Conservation (phyloP, 1,140 invertebrate species). For the Sinella curviseta region DNA sequence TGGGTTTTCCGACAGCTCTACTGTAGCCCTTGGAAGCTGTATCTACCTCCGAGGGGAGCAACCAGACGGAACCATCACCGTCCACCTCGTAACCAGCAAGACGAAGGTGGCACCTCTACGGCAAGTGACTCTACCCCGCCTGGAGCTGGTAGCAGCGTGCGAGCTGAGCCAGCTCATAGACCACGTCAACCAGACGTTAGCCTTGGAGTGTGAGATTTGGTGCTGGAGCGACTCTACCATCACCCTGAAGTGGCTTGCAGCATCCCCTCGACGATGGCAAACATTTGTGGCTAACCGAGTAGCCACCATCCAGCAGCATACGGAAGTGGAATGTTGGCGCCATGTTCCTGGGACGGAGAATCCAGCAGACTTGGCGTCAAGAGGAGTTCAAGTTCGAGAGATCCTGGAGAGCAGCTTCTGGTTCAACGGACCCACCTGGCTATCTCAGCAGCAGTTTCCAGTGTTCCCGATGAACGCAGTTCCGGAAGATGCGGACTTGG, state of each 20-base stretch:
- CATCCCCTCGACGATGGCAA: background rate
- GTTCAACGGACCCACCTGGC: background rate
- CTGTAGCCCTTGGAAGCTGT: background rate
- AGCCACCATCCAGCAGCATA: background rate
- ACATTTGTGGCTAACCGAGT: background rate
- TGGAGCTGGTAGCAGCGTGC: conserved; percentile 41
- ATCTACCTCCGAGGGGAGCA: background rate
- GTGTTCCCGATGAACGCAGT: background rate
- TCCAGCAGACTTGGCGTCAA: background rate
- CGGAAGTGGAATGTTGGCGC: background rate
- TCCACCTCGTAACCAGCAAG: conserved; percentile 33
- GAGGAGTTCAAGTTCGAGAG: background rate
- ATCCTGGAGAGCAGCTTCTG: background rate
- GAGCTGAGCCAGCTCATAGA: background rate
- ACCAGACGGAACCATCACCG: background rate
- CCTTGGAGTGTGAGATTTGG: background rate
- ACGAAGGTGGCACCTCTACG: conserved; percentile 42
- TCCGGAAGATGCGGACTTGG: background rate
- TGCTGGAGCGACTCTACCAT: conserved; percentile 1
- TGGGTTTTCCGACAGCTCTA: conserved; percentile 24
- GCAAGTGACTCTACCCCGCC: conserved; percentile 37
- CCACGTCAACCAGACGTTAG: background rate
- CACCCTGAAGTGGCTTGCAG: background rate
- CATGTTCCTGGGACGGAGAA: background rate
- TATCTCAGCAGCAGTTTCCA: background rate